These are phyloP conservation scores for Zaprionus ornatus DNA, from an alignment of 1,140 invertebrate species.

Conservation along the genomic window DNA sequence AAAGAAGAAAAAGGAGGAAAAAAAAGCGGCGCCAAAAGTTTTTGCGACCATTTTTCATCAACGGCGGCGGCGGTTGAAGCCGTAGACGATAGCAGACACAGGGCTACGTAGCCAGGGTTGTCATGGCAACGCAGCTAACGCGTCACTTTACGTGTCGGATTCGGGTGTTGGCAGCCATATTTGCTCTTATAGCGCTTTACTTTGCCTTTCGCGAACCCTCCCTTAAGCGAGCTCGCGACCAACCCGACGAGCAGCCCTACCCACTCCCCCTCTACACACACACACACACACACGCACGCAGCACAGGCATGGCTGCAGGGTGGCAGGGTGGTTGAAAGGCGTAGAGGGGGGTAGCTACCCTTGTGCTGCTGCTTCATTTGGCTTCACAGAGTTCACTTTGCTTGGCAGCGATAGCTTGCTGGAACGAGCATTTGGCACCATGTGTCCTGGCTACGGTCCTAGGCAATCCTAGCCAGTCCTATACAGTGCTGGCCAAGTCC, in stretches of 20 bases:
- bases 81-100: too few species aligned
- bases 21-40: constrained; percentile 38
- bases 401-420: constrained; percentile 2
- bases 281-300: background rate
- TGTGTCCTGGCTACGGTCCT: background rate
- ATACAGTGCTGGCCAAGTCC: too few species aligned
- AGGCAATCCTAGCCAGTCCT: too few species aligned
- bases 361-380: constrained; percentile 58
- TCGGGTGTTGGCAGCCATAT: constrained; percentile 83
- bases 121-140: constrained; percentile 80
- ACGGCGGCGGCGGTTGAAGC: background rate
- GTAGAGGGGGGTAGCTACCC: constrained; percentile 4
- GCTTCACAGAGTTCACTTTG: constrained; percentile 50
- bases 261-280: background rate
- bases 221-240: constrained; percentile 18
- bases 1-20: constrained; percentile 13
- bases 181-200: constrained; percentile 83
- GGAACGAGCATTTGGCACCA: constrained; percentile 45
- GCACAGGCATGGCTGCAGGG: background rate
- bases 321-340: background rate
- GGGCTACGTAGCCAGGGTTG: constrained; percentile 53
- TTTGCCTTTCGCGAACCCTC: constrained; percentile 66
- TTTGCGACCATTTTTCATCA: constrained; percentile 34
- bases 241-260: constrained; percentile 35
- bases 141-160: constrained; percentile 83